Percentiles rank a stretch among this genome's conserved stretches.
These are phyloP conservation scores for Molossus molossus DNA, from an alignment of 2,797 vertebrate species.

Conservation along the genomic window DNA sequence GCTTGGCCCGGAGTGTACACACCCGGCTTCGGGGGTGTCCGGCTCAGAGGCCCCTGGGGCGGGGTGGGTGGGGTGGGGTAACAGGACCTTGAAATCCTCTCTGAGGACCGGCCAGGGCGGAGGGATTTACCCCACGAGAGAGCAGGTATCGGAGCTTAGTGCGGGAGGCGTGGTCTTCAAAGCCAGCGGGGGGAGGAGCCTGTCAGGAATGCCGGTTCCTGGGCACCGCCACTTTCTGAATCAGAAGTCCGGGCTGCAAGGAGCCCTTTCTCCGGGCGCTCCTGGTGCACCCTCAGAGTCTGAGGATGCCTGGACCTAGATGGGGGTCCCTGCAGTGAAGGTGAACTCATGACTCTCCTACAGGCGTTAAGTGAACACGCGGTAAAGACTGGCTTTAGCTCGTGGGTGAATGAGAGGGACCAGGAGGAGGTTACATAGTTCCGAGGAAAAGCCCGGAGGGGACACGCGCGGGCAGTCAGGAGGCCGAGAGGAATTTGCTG, in stretches of 20 bases:
- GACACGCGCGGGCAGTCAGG: accelerated
- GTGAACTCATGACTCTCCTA: too few species aligned
- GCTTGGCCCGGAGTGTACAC: background rate
- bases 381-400: background rate
- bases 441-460: background rate
- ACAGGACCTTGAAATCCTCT: background rate
- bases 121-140: background rate
- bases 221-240: background rate
- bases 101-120: background rate
- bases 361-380: background rate
- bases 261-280: too few species aligned
- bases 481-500: background rate
- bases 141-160: background rate
- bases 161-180: accelerated
- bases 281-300: background rate
- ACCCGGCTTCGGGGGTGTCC: background rate
- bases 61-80: background rate
- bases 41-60: background rate
- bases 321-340: background rate
- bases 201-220: background rate
- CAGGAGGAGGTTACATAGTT: background rate
- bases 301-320: background rate
- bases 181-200: background rate
- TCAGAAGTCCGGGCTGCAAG: background rate
- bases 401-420: too few species aligned